Evolutionary conservation across 2,113 vertebrate genomes (phyloP).

Genomic region (Periophthalmus modestus): DNA sequence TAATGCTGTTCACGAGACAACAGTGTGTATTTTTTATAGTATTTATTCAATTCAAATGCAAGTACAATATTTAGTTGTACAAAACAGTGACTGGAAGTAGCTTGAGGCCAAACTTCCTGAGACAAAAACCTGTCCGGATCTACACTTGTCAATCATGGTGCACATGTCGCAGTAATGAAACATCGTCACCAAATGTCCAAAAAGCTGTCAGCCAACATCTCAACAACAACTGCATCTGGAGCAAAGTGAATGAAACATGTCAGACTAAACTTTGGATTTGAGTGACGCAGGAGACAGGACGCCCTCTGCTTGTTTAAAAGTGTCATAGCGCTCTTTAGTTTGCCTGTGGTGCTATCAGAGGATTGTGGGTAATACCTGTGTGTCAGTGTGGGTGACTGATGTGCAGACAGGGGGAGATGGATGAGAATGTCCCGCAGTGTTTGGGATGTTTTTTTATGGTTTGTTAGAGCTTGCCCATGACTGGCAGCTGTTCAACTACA

Average conservation of each 20-base stretch:
- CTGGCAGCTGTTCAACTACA: background rate
- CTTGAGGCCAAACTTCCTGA: conserved; percentile 6
- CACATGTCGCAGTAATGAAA: background rate
- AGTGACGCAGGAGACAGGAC: conserved; percentile 2
- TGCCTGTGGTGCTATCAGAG: background rate
- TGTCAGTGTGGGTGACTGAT: background rate
- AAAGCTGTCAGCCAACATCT: background rate
- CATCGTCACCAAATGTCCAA: background rate
- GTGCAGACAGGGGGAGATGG: conserved; percentile 3
- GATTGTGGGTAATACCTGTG: background rate
- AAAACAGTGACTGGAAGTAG: conserved; percentile 9
- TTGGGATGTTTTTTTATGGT: background rate
- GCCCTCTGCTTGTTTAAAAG: conserved; percentile 3
- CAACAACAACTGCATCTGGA: background rate
- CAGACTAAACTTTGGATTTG: conserved; percentile 6
- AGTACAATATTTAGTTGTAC: conserved; percentile 2
- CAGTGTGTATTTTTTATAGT: background rate
- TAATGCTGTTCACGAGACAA: no score
- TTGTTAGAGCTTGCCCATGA: background rate
- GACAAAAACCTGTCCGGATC: conserved; percentile 5
- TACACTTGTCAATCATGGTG: background rate
- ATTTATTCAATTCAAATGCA: background rate
- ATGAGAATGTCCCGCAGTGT: background rate
- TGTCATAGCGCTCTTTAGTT: background rate
- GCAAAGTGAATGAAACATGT: conserved; percentile 5